Evolutionary conservation across 2,888 invertebrate genomes (phyloP), one percentile per base, ranked within the genome.

Genomic region (Agrotis exclamationis): DNA sequence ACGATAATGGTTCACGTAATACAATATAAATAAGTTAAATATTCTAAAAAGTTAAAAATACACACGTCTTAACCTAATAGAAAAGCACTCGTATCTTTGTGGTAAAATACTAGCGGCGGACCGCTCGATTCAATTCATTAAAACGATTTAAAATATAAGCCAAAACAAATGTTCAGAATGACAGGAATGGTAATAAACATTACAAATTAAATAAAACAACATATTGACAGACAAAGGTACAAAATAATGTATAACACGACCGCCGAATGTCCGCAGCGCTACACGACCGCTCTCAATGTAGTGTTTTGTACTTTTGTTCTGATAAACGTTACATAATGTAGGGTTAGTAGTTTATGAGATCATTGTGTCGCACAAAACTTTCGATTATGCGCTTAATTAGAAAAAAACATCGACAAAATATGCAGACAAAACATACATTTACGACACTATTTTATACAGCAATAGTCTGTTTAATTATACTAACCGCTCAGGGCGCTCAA

Each of bases 1-100:
- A 93, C 91, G 91, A 94, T 93, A 94, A 93, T 93, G 91, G 90
- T 94, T 94, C 95, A 95, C 93, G 93, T 94, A 95, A 96, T 96
- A 95, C 94, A 94, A 95, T 95, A 94, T 94, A 96, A 96, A 96
- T 96, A 96, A 96, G 96, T 96, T 96, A 95, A 96, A 96, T 95
- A 96, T 93, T 95, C 96, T 96, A 96, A 95, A 95, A 96, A 92
- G 93, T 96, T 96, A 95, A 96, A 96, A 96, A 95, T 96, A 96
- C 96, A 96, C 96, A 95, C 96, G 86, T 91, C 95, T 92, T 95
- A 96, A 95, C 94, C 95, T 96, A 96, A 95, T 94, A 93, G 91
- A 96, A 96, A 96, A 95, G 93, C 96, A 95, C 93, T 94, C 94
- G 91, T 91, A 90, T 90, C 89, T 93, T 90, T 91, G 91, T 91